These are phyloP conservation scores for Sinocyclocheilus anshuiensis DNA, from an alignment of 2,113 vertebrate genomes.

Conservation along the genomic window DNA sequence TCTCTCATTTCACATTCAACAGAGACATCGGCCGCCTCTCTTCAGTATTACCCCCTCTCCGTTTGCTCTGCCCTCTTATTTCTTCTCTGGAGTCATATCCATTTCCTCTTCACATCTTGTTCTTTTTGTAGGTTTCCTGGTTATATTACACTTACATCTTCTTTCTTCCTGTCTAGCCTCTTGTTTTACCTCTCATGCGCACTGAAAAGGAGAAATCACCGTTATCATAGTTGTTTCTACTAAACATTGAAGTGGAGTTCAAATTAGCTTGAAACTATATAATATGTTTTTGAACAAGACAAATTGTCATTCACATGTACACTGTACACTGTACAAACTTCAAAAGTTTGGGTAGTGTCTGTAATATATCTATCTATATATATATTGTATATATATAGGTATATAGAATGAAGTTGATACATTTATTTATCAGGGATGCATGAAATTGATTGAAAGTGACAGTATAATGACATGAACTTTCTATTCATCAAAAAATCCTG, in stretches of 20 bases:
- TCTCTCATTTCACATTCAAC: constrained; percentile 9
- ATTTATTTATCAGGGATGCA: too few species aligned
- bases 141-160: background rate
- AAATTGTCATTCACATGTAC: background rate
- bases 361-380: too few species aligned
- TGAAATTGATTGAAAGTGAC: too few species aligned
- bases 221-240: background rate
- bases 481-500: too few species aligned
- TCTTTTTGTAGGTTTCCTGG: background rate
- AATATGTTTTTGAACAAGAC: background rate
- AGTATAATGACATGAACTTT: too few species aligned
- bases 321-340: background rate
- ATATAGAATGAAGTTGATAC: too few species aligned
- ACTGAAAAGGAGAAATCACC: background rate
- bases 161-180: background rate
- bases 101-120: constrained; percentile 8
- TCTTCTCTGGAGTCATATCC: background rate
- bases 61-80: background rate
- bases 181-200: background rate
- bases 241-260: background rate
- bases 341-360: background rate
- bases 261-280: background rate
- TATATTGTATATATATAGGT: too few species aligned
- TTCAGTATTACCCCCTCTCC: background rate
- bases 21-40: background rate